These are phyloP conservation scores for Cephus sareptanus DNA, from an alignment of 2,888 invertebrate species.

Conservation along the genomic window DNA sequence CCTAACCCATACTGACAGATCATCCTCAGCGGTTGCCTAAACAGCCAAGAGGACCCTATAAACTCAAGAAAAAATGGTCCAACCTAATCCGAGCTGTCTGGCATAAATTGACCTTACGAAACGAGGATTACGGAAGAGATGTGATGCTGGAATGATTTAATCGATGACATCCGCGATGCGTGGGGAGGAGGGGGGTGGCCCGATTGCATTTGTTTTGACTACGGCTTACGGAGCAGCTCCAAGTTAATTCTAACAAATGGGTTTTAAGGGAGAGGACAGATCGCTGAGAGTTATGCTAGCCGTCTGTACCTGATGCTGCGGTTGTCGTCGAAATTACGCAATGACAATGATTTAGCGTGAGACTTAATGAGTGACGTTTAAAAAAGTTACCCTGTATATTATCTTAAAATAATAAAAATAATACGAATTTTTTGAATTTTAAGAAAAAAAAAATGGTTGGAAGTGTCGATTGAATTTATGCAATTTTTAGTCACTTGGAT, in stretches of 20 bases:
- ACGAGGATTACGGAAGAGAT: background rate
- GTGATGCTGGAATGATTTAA: conserved; percentile 1
- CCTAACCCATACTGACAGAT: background rate
- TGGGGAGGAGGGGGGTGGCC: background rate
- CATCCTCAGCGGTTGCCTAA: background rate
- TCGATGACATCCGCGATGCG: conserved; percentile 3
- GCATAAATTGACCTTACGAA: conserved; percentile 1
- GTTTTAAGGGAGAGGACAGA: conserved; percentile 13
- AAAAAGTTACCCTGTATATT: background rate
- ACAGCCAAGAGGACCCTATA: background rate
- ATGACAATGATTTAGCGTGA: background rate
- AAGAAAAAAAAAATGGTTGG: background rate
- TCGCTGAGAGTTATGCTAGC: conserved; percentile 3
- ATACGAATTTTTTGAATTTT: background rate
- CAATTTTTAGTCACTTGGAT: background rate
- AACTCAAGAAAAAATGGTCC: background rate
- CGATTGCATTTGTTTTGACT: conserved; percentile 12
- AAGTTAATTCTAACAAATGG: conserved; percentile 18
- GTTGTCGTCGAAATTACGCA: background rate
- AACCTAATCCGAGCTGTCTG: background rate
- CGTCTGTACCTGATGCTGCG: background rate
- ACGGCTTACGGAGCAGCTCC: conserved; percentile 9
- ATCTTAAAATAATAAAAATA: background rate
- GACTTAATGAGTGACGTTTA: background rate
- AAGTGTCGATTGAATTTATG: background rate